Percentiles rank a stretch among this genome's conserved stretches.
Conservation (phyloP, 2,113 vertebrate species). For the Pelusios castaneus region DNA sequence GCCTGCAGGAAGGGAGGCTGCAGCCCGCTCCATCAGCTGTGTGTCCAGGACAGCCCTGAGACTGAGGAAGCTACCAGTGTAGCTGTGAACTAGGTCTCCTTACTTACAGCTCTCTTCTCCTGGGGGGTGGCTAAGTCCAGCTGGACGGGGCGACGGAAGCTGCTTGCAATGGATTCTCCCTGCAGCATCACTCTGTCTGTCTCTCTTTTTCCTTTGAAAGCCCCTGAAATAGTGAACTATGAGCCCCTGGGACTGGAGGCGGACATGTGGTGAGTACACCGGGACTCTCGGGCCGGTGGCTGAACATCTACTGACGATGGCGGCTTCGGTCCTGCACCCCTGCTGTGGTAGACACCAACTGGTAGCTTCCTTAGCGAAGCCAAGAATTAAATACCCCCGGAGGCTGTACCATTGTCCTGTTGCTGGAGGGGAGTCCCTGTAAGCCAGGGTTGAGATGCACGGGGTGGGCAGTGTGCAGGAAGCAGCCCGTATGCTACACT, state of each 20-base stretch:
- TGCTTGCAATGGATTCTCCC: background rate
- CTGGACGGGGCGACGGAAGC: background rate
- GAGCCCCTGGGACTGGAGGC: conserved; percentile 96
- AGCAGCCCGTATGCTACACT: background rate
- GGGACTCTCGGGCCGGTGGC: background rate
- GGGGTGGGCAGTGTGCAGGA: background rate
- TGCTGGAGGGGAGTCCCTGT: background rate
- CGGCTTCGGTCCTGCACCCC: background rate
- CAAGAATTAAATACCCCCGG: background rate
- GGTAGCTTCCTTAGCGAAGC: background rate
- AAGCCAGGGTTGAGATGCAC: background rate
- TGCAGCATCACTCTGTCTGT: accelerated
- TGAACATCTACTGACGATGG: background rate
- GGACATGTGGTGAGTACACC: conserved; percentile 93
- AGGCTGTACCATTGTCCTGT: background rate
- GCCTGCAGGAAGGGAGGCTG: background rate
- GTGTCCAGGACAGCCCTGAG: background rate
- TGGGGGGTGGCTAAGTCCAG: too few species aligned
- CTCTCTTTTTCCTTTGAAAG: conserved; percentile 72
- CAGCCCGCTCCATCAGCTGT: background rate
- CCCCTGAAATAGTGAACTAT: conserved; percentile 98
- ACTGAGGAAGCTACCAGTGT: background rate
- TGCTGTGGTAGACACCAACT: too few species aligned
- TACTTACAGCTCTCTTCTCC: background rate
- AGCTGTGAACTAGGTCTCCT: background rate